Base-by-base conservation (phyloP, 2,888 invertebrate genomes). In the Megalurothrips usitatus region DNA sequence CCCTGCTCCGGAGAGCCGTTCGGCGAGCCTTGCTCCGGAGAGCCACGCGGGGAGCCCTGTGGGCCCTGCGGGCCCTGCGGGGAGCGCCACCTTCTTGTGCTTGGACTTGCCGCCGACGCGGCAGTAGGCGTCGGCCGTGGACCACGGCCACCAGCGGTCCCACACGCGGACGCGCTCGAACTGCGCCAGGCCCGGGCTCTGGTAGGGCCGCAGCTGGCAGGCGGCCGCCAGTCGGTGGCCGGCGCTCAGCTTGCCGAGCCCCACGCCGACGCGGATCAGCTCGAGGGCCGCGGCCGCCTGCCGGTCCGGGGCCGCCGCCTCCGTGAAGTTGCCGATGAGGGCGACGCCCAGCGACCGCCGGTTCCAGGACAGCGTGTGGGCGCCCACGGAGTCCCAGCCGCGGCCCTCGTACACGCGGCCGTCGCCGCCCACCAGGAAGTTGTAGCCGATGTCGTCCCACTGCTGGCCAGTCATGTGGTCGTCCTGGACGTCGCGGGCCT, bases 301-400 rank as follows among this genome's bases (percentile, higher is more conserved):
- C 23, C 9, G 23, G 26, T 8, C 23, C 26, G 23, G 23, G 23
- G 26, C 23, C 26, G 12, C 23, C 11, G 9, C 26, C 23, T 68
- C 68, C 23, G 85, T 11, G 68, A 75, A 75, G 68, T 93, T 92
- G 14, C 94, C 94, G 82, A 94, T 93, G 19, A 94, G 85, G 83
- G 92, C 92, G 82, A 94, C 91, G 26, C 93, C 94, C 79, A 93
- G 89, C 85, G 93, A 93, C 85, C 89, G 88, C 83, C 88, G 88
- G 86, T 92, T 94, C 87, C 92, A 93, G 82, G 87, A 87, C 6
- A 91, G 90, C 0, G 94, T 92, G 86, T 95, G 94, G 0, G 94
- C 93, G 0, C 94, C 94, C 0, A 91, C 87, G 0, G 87, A 87
- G 80, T 90, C 88, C 91, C 94, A 94, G n/a, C 83, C 82, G 0